Base-by-base conservation (phyloP, 2,888 invertebrate genomes). In the Cheilosia variabilis region DNA sequence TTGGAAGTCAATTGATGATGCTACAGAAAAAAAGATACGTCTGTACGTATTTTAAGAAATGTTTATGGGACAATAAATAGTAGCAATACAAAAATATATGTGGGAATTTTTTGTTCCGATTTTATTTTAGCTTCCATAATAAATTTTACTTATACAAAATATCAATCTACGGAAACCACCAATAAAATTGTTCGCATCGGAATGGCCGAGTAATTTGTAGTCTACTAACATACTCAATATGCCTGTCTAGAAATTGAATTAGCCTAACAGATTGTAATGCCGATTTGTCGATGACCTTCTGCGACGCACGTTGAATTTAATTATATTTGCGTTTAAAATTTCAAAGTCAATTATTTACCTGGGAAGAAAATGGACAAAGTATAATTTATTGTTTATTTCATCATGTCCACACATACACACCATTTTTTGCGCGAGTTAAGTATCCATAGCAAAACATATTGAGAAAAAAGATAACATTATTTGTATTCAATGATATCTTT, bases 251-350 rank as follows among this genome's bases (percentile, higher is more conserved):
- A 37, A 37, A 37, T 10, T 10, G 13, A 37, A 37, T 22, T n/a
- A 22, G 34, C 52, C 43, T 62, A 53, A 47, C 31, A 45, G 22
- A 69, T 19, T 57, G 57, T 43, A 57, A 65, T 34, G 63, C 65
- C 65, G 41, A 50, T 52, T 63, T 50, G 37, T 37, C 57, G 53
- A 58, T 58, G 78, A 71, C 71, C 78, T 78, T 78, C 71, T 22
- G 63, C 63, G 58, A 78, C 78, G 78, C 63, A 78, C 71, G 50
- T 57, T 78, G 78, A 78, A 78, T 78, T 71, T 58, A 57, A 78
- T 62, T 71, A 75, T 58, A 62, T 47, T 24, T 34, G 31, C 58
- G 41, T 22, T 47, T 41, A 63, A 63, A 41, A 63, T 78, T 78
- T 78, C 78, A 78, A 78, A 71, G 78, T 78, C 78, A 78, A 71